Evolutionary conservation across 2,113 vertebrate species (phyloP).

Genomic region (Tetrax tetrax): DNA sequence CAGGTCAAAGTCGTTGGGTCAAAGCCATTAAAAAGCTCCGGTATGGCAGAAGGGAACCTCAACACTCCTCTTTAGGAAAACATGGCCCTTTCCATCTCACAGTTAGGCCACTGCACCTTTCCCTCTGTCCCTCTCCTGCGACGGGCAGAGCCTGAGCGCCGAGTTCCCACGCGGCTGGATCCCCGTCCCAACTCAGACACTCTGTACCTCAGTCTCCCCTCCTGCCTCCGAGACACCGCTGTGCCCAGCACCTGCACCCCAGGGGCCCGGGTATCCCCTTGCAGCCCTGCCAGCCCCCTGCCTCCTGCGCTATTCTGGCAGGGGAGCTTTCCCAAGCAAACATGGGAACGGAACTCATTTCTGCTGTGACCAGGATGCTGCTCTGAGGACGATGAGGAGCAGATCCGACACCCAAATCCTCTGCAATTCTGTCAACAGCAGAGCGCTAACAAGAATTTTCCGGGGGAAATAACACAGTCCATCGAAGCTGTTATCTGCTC

Average conservation of each 20-base stretch:
- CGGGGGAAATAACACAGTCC: neutral
- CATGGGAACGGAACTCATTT: neutral
- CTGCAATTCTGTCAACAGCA: neutral
- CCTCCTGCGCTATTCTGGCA: rapidly evolving
- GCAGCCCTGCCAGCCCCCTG: neutral
- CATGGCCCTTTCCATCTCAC: neutral
- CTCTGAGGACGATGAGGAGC: rapidly evolving
- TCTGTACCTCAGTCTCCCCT: neutral
- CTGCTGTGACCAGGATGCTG: neutral
- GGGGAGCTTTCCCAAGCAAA: neutral
- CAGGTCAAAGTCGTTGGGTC: neutral
- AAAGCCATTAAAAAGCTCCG: neutral
- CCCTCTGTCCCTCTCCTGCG: neutral
- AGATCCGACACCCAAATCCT: neutral
- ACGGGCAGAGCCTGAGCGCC: neutral
- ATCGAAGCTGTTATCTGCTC: neutral
- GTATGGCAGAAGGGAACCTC: neutral
- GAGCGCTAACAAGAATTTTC: neutral
- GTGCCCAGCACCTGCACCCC: neutral
- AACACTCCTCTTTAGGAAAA: rapidly evolving
- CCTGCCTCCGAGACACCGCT: rapidly evolving
- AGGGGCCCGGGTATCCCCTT: rapidly evolving
- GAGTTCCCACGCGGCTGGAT: rapidly evolving
- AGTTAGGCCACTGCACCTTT: neutral
- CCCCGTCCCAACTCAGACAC: neutral